Evolutionary conservation across 2,888 invertebrate genomes (phyloP).

Genomic region (Agrochola lychnidis): DNA sequence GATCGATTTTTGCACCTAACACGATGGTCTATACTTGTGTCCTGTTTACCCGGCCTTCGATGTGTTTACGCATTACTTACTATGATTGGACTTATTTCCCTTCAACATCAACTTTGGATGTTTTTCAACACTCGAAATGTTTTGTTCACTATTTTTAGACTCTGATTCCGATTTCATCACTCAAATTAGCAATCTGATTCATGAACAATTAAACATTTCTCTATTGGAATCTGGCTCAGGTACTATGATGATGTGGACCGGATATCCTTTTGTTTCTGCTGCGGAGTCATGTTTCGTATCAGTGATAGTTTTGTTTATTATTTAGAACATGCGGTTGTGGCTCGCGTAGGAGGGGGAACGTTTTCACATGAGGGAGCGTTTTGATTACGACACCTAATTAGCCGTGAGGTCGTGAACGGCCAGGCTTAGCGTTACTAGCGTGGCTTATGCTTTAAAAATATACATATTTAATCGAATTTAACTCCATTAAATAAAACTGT

Average conservation of each 20-base stretch:
- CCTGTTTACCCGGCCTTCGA: slow-evolving; percentile 35
- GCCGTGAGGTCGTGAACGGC: slow-evolving; percentile 68
- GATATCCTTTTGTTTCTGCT: slow-evolving; percentile 84
- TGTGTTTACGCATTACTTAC: slow-evolving; percentile 36
- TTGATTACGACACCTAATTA: slow-evolving; percentile 78
- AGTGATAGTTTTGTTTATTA: slow-evolving; percentile 84
- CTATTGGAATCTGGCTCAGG: slow-evolving; percentile 60
- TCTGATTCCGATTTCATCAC: slow-evolving; percentile 48
- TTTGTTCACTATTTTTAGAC: slow-evolving; percentile 46
- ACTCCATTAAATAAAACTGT: background rate
- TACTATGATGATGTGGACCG: slow-evolving; percentile 77
- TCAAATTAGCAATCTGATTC: slow-evolving; percentile 59
- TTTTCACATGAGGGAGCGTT: slow-evolving; percentile 77
- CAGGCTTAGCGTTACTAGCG: slow-evolving; percentile 33
- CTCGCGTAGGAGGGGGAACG: slow-evolving; percentile 71
- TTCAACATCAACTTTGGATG: slow-evolving; percentile 39
- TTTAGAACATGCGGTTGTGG: slow-evolving; percentile 78
- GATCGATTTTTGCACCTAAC: slow-evolving; percentile 40
- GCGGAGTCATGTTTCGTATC: slow-evolving; percentile 82
- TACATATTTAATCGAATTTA: slow-evolving; percentile 15
- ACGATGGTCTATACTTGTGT: slow-evolving; percentile 17
- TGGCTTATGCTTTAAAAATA: slow-evolving; percentile 31
- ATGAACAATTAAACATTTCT: slow-evolving; percentile 68
- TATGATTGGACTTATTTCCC: slow-evolving; percentile 31
- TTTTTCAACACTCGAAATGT: slow-evolving; percentile 44